Conservation (phyloP, 2,113 vertebrate species). For the Vidua chalybeata region DNA sequence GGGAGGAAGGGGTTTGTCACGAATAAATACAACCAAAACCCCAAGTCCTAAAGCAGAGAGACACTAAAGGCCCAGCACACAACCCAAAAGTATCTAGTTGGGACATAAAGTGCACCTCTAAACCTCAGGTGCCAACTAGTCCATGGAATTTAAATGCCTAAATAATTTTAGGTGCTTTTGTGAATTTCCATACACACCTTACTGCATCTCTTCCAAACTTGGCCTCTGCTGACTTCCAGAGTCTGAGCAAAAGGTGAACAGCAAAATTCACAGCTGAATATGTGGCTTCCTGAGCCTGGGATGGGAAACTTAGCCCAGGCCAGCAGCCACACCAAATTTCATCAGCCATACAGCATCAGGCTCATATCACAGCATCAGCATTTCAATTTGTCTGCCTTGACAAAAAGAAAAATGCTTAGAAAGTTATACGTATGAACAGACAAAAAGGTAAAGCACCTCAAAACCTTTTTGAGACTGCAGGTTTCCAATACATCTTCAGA, state of each 20-base stretch:
- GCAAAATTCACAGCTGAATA: neutral
- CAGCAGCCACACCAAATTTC: neutral
- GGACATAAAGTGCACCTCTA: neutral
- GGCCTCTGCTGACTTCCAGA: neutral
- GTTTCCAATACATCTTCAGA: neutral
- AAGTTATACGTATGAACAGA: neutral
- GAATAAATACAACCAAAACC: neutral
- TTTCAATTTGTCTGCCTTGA: neutral
- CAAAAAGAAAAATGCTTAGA: neutral
- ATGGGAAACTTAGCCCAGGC: neutral
- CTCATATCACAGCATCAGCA: neutral
- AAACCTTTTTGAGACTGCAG: neutral
- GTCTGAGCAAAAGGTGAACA: neutral
- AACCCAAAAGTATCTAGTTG: neutral
- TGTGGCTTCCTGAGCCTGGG: neutral
- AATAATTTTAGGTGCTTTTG: neutral
- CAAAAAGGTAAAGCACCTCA: neutral
- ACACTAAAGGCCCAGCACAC: neutral
- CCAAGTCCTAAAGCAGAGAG: neutral
- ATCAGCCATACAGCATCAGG: neutral
- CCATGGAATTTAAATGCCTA: neutral
- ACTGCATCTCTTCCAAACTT: neutral
- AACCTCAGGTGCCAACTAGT: neutral
- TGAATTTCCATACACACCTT: neutral
- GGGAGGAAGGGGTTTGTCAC: neutral